A percentile compares a stretch with the other conserved stretches of the same genome.
Evolutionary conservation across 2,113 vertebrate species (phyloP).

Genomic region (Sitta europaea): DNA sequence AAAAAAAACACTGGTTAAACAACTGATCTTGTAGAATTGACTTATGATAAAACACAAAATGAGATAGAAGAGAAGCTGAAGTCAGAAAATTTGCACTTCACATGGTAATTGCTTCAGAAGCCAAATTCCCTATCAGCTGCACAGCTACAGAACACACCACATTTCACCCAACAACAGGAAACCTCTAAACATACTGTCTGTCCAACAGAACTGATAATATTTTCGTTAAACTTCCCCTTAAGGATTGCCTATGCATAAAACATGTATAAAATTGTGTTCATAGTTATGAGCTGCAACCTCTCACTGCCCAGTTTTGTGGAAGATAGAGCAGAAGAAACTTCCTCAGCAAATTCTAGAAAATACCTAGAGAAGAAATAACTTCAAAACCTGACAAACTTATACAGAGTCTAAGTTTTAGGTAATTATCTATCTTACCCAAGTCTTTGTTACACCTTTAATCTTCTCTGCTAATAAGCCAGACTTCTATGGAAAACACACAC

Average conservation of each 20-base stretch:
- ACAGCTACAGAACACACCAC: neutral
- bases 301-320: neutral
- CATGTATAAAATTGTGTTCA: neutral
- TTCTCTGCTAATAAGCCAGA: neutral
- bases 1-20: neutral
- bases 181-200: neutral
- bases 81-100: neutral
- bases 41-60: neutral
- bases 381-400: neutral
- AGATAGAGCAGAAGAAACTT: neutral
- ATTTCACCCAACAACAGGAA: neutral
- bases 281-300: neutral
- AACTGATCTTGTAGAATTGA: neutral
- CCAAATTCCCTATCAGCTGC: neutral
- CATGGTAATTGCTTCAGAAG: neutral
- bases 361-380: neutral
- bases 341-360: neutral
- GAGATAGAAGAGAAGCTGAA: neutral
- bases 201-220: neutral
- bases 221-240: neutral
- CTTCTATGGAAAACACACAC: neutral
- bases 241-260: neutral
- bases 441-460: neutral
- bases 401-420: neutral
- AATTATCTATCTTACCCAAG: neutral